Conservation (phyloP, 2,113 vertebrate species). For the Chaetura pelagica region DNA sequence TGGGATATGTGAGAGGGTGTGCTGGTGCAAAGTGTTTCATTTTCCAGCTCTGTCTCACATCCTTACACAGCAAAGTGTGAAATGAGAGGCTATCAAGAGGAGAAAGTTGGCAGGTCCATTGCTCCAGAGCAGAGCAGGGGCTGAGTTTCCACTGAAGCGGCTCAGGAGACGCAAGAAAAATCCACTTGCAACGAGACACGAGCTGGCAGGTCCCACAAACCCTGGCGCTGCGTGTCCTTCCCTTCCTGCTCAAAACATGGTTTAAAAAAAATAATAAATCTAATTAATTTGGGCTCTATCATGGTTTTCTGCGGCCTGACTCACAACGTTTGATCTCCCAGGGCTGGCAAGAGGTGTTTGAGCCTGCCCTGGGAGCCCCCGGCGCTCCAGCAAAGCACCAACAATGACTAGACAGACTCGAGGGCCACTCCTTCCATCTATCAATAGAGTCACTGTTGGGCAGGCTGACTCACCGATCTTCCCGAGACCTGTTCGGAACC, state of each 20-base stretch:
- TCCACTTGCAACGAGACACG: background rate
- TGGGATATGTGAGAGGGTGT: background rate
- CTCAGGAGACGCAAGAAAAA: background rate
- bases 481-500: background rate
- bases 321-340: slow-evolving; percentile 51
- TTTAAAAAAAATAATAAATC: background rate
- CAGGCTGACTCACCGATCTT: slow-evolving; percentile 47
- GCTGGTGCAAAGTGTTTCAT: rapidly evolving
- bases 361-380: slow-evolving; percentile 45
- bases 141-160: background rate
- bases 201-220: background rate
- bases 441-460: slow-evolving; percentile 67
- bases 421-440: slow-evolving; percentile 52
- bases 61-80: background rate
- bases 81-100: background rate
- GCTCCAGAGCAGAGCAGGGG: background rate
- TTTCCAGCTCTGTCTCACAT: background rate
- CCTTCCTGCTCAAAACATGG: background rate
- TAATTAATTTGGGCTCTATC: slow-evolving; percentile 51
- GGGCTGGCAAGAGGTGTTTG: slow-evolving; percentile 25
- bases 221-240: rapidly evolving
- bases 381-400: slow-evolving; percentile 45
- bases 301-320: slow-evolving; percentile 46
- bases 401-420: slow-evolving; percentile 59
- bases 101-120: background rate